Base-by-base conservation (phyloP, 2,888 invertebrate species). In the Cataglyphis cursor region DNA sequence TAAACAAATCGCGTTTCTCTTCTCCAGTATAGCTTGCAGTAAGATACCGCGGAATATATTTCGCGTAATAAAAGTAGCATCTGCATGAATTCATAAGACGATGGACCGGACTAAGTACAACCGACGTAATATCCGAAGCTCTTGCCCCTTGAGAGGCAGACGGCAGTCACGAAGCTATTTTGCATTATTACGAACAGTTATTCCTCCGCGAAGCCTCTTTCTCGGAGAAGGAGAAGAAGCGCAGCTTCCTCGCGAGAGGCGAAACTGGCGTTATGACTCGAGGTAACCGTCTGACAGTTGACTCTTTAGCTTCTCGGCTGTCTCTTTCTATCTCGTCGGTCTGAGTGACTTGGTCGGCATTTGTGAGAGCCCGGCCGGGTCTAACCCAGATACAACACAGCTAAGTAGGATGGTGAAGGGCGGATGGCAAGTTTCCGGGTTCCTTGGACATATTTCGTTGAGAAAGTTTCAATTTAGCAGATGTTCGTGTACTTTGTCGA, bases 381-480 rank as follows among this genome's bases (percentile, higher is more conserved):
- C 78, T 61, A 83, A 68, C 66, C 59, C 57, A 21, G 41, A 70
- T 51, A 72, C 78, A 78, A 78, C 78, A 73, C 78, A 44, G 73
- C 41, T 68, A 81, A 66, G 38, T 68, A 59, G 66, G 61, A 73
- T 38, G 64, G 54, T 38, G 51, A 62, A 72, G 57, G 24, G 61
- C 44, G 78, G 65, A 83, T 59, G 61, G 44, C 54, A 70, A 85
- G 86, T 87, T 91, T 90, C 88, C 88, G 6, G 86, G 88, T 86
- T 88, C 88, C 89, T 89, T 88, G 90, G 85, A 88, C 88, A 84
- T 73, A 89, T 89, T 85, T 86, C 84, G 84, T 48, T 85, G 89
- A 83, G 89, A 90, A 90, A 89, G 90, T 90, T 89, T 89, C 84
- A 90, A 90, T 89, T 89, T 85, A 90, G 59, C 85, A 87, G 89